phyloP scores from a whole-genome alignment of 2,797 vertebrate species.

The Chrosomus eos region DNA sequence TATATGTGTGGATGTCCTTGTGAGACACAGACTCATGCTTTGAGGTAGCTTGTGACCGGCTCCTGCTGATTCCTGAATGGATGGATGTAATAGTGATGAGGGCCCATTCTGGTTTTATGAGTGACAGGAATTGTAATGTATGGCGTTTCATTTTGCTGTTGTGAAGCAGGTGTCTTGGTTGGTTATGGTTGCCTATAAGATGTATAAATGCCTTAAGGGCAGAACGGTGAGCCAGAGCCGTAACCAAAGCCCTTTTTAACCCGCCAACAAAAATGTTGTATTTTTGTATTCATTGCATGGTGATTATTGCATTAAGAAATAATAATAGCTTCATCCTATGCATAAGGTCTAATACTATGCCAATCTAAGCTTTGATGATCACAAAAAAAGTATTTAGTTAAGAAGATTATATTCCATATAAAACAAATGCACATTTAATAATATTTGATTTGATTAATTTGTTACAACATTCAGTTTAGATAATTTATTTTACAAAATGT shows the following conservation, averaged over 20 bases:
- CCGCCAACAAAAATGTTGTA: constrained; percentile 43
- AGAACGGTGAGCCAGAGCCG: constrained; percentile 34
- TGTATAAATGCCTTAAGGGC: constrained; percentile 36
- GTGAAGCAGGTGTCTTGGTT: constrained; percentile 55
- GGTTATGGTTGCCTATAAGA: constrained; percentile 46
- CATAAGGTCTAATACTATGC: neutral
- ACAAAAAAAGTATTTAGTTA: neutral
- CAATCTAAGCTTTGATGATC: neutral
- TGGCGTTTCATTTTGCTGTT: constrained; percentile 50
- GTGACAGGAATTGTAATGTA: constrained; percentile 58
- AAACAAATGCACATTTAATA: neutral
- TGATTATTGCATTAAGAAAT: constrained; percentile 22
- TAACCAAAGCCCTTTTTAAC: constrained; percentile 37
- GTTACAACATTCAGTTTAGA: neutral
- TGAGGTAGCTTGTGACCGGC: constrained; percentile 28
- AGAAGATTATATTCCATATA: neutral
- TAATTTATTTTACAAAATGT: neutral
- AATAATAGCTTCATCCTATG: neutral
- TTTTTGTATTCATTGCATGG: constrained; percentile 39
- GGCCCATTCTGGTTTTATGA: constrained; percentile 43
- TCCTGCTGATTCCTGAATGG: constrained; percentile 46
- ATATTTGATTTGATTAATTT: neutral
- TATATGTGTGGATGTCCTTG: constrained; percentile 68
- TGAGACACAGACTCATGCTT: constrained; percentile 35
- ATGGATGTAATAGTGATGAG: constrained; percentile 46